Percentiles rank a stretch among this genome's conserved stretches.
Conservation (phyloP, 2,888 invertebrate genomes). For the Tenthredo mesomela region DNA sequence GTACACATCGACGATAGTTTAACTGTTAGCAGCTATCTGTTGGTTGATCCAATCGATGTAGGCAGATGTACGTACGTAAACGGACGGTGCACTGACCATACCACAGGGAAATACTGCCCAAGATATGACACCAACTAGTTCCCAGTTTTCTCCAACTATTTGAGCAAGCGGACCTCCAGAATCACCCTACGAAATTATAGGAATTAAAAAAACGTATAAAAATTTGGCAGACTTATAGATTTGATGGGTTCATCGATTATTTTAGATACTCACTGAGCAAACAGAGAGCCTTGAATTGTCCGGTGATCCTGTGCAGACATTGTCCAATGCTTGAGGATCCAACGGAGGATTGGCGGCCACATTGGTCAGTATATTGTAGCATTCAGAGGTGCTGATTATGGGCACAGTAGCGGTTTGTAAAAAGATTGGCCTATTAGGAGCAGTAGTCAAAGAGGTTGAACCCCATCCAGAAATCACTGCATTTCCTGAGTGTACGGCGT, state of each 20-base stretch:
- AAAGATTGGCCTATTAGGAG: no score
- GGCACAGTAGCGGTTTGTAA: no score
- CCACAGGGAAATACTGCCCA: constrained; percentile 78
- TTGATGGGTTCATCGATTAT: background rate
- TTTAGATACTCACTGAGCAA: constrained; percentile 61
- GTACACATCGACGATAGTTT: background rate
- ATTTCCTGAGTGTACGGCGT: no score
- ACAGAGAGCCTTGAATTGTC: constrained; percentile 60
- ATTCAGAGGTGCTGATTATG: no score
- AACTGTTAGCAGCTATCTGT: background rate
- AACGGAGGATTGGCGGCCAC: no score
- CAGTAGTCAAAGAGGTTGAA: no score
- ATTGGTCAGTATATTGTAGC: no score
- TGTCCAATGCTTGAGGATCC: constrained; percentile 43
- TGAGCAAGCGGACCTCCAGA: constrained; percentile 80
- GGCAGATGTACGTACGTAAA: constrained; percentile 76
- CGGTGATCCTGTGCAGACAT: constrained; percentile 67
- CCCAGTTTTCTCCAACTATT: constrained; percentile 81
- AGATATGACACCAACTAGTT: constrained; percentile 83
- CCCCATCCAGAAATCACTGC: no score
- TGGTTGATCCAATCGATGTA: constrained; percentile 75
- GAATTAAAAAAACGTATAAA: background rate
- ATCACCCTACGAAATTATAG: constrained; percentile 77
- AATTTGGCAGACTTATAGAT: background rate
- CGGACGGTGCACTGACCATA: constrained; percentile 73